These are phyloP conservation scores for Tetranychus piercei DNA, from an alignment of 2,888 invertebrate genomes.

Conservation along the genomic window DNA sequence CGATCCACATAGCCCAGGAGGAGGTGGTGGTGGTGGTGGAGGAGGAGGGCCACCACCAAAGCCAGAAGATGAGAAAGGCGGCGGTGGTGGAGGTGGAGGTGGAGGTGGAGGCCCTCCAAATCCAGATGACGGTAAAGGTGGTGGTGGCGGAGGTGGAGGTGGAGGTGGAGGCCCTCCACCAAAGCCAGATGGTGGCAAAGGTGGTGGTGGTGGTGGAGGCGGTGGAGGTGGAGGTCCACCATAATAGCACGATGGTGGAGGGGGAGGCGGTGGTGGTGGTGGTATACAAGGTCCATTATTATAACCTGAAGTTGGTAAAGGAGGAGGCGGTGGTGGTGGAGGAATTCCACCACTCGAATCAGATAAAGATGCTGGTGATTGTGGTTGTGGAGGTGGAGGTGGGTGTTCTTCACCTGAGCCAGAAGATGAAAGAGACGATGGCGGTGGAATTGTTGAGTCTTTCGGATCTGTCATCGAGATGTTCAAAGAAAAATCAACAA, in stretches of 20 bases:
- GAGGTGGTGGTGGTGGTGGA: constrained; percentile 33
- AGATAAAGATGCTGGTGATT: constrained; percentile 26
- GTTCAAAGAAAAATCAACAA: no score
- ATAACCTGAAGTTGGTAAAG: neutral
- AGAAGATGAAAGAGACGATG: neutral
- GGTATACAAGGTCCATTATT: constrained; percentile 13
- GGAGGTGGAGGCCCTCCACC: constrained; percentile 31
- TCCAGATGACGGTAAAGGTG: constrained; percentile 31
- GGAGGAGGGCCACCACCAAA: constrained; percentile 32
- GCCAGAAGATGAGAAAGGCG: constrained; percentile 31
- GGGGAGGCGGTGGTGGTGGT: constrained; percentile 24
- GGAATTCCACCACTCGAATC: constrained; percentile 20
- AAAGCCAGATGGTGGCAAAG: constrained; percentile 16
- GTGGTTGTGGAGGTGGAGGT: constrained; percentile 23
- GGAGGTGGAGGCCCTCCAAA: constrained; percentile 31
- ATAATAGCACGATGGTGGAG: constrained; percentile 26
- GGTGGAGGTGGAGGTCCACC: constrained; percentile 8
- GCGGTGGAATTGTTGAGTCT: neutral
- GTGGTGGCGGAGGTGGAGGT: constrained; percentile 34
- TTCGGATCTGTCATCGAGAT: neutral
- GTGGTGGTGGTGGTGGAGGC: constrained; percentile 22
- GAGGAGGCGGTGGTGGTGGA: constrained; percentile 29
- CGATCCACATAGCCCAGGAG: constrained; percentile 30
- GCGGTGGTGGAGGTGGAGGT: constrained; percentile 33
- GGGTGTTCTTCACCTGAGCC: neutral